Evolutionary conservation across 1,140 invertebrate genomes (phyloP), one percentile per base, ranked within the genome.

Genomic region (Muscidifurax raptorellus): DNA sequence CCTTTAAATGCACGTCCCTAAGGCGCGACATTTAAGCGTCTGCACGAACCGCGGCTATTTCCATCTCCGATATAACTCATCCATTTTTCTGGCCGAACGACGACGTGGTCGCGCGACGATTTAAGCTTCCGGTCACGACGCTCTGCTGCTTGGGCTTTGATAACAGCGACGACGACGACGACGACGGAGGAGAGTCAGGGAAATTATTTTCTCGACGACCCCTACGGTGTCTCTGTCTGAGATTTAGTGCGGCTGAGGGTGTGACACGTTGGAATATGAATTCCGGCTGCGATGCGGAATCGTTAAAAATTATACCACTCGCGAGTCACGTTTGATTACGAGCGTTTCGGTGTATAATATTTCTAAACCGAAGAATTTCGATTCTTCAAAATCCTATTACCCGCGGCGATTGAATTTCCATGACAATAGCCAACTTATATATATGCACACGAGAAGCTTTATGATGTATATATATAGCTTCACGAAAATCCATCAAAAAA

Each of bases 61-160:
- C 66, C 66, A 10, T 28, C 66, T 69, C 25, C 71, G 32, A 74
- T 74, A 74, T 74, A 74, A 74, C 71, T 74, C 32, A 36, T 74
- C 28, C 32, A 32, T 74, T 74, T 74, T 74, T 32, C 52, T 59
- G 52, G 3, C 47, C 47, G 47, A 52, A 59, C 52, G 52, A 59
- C 3, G 28, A n/a, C 10, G 36, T 22, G 72, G 36, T 7, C 32
- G 32, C 32, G 32, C 28, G 32, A 76, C 74, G 74, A 44, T 76
- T 76, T 36, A 27, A 76, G 74, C 74, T 76, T 52, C 74, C 40
- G 74, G 74, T 76, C 74, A 76, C 74, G 66, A 69, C 27, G 74
- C 52, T 59, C 52, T 59, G 52, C 66, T 30, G 66, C 72, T 71
- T 52, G 74, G 25, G 15, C 71, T 74, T 74, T 74, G 74, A 76